phyloP scores from a whole-genome alignment of 2,797 vertebrate species.

The Masticophis lateralis region DNA sequence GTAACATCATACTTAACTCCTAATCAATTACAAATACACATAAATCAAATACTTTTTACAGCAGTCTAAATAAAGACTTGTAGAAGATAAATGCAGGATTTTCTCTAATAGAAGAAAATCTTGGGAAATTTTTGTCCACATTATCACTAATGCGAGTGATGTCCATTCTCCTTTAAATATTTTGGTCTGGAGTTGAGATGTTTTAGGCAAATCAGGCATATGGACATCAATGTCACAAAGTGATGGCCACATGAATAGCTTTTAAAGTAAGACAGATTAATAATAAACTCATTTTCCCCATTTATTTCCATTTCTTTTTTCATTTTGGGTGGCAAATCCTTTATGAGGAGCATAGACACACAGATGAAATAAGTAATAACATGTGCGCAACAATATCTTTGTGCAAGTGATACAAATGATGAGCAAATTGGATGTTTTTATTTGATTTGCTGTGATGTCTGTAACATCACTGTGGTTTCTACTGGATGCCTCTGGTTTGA shows the following conservation, averaged over 20 bases:
- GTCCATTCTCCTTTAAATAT: background rate
- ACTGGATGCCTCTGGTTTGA: background rate
- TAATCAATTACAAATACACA: background rate
- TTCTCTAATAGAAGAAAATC: background rate
- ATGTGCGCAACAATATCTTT: background rate
- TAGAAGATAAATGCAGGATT: background rate
- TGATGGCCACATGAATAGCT: background rate
- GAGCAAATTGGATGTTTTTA: background rate
- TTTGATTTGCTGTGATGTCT: background rate
- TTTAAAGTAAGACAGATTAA: background rate
- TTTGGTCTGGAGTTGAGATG: background rate
- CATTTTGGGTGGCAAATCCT: background rate
- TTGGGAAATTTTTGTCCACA: background rate
- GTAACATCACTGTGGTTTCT: background rate
- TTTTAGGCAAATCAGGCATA: background rate
- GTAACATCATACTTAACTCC: background rate
- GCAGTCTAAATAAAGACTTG: background rate
- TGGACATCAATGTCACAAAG: background rate
- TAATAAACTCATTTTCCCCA: background rate
- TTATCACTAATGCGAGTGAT: background rate
- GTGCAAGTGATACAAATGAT: background rate
- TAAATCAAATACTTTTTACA: background rate
- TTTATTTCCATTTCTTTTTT: background rate
- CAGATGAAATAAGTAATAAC: background rate
- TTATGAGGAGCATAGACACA: background rate